Evolutionary conservation across 2,797 vertebrate species (phyloP).

Genomic region (Neopelma chrysocephalum): DNA sequence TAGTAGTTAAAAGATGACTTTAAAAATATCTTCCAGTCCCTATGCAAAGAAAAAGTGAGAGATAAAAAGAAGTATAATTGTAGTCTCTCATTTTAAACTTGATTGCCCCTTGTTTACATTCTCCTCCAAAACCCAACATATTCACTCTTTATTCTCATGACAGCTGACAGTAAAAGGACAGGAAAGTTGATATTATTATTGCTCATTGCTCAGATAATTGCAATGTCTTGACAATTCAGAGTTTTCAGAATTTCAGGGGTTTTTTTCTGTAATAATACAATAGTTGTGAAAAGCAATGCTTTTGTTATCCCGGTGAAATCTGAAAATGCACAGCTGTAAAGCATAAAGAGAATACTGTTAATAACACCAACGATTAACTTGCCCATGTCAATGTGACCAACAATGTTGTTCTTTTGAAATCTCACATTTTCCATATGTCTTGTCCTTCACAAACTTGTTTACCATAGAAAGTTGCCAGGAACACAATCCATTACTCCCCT

Average conservation of each 20-base stretch:
- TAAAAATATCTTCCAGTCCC: neutral
- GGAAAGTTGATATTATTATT: neutral
- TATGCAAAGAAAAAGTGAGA: neutral
- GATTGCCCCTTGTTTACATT: neutral
- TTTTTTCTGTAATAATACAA: neutral
- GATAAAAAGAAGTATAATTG: neutral
- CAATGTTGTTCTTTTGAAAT: neutral
- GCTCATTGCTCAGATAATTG: neutral
- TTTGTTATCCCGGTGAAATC: slow-evolving; percentile 1
- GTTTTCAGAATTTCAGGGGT: neutral
- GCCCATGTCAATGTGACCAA: fast-evolving
- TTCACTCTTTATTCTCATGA: neutral
- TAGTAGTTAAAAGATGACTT: neutral
- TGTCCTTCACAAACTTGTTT: neutral
- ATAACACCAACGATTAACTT: neutral
- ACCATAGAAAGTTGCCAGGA: neutral
- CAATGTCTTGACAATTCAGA: neutral
- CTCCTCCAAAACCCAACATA: neutral
- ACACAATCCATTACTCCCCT: neutral
- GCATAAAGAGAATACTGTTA: neutral
- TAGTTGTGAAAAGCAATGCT: neutral
- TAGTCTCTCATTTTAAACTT: neutral
- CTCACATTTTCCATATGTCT: fast-evolving
- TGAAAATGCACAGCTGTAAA: neutral
- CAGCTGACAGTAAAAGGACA: neutral